These are phyloP conservation scores for Reticulitermes lucifugus DNA, from an alignment of 2,888 invertebrate genomes.

Conservation along the genomic window DNA sequence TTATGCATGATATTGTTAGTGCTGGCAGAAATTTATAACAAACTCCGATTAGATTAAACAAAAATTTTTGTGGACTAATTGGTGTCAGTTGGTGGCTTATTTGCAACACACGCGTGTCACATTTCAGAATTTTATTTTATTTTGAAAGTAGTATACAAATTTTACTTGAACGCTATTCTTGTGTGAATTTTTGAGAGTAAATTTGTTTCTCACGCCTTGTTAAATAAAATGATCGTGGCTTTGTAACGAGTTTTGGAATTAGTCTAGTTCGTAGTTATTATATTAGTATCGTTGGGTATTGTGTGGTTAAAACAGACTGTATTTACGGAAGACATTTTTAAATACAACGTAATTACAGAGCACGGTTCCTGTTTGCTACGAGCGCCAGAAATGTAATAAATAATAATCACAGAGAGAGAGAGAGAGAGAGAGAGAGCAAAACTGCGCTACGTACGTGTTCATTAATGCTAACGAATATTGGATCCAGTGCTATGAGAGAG, in stretches of 20 bases:
- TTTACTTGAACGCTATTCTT: constrained; percentile 1
- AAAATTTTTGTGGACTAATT: too few relatives aligned
- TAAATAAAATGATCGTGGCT: constrained; percentile 26
- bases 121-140: background rate
- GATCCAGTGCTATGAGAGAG: too few relatives aligned
- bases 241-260: background rate
- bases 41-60: too few relatives aligned
- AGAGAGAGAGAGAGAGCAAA: background rate
- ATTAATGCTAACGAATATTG: background rate
- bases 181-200: constrained; percentile 8
- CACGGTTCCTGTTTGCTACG: background rate
- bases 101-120: too few relatives aligned
- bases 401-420: background rate
- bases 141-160: background rate
- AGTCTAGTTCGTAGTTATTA: background rate
- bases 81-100: too few relatives aligned
- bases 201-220: constrained; percentile 12
- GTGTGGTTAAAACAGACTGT: constrained; percentile 9
- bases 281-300: background rate
- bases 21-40: too few relatives aligned
- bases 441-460: background rate
- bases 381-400: constrained; percentile 25
- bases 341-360: constrained; percentile 32
- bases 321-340: constrained; percentile 1
- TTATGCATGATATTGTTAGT: too few relatives aligned